phyloP scores from a whole-genome alignment of 2,888 invertebrate genomes.

The Cerastis leucographa region DNA sequence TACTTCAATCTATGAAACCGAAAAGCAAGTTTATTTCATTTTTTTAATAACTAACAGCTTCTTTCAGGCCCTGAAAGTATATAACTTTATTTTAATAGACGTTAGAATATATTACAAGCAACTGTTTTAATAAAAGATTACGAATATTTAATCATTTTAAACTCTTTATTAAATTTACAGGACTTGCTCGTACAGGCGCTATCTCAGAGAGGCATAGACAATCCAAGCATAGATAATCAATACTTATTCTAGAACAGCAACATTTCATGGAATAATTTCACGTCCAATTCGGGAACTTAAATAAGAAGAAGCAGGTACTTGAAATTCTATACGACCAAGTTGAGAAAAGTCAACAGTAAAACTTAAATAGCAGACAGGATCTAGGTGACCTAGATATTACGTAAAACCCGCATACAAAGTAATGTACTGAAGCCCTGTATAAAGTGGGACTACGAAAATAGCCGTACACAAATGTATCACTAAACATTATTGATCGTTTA shows the following conservation, averaged over 20 bases:
- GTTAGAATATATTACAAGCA: neutral
- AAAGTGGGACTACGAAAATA: constrained; percentile 43
- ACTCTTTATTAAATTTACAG: no score
- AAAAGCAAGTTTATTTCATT: neutral
- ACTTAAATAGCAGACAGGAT: constrained; percentile 45
- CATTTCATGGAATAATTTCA: constrained; percentile 20
- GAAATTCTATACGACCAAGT: constrained; percentile 26
- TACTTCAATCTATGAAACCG: neutral
- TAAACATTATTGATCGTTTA: constrained; percentile 72
- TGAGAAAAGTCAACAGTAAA: constrained; percentile 43
- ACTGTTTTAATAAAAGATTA: no score
- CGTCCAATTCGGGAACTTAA: constrained; percentile 2
- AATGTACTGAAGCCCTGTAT: constrained; percentile 19
- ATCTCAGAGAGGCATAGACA: no score
- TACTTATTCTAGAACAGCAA: no score
- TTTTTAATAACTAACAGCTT: neutral
- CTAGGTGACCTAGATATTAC: constrained; percentile 51
- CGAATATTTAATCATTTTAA: no score
- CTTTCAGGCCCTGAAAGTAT: neutral
- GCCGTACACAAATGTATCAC: constrained; percentile 61
- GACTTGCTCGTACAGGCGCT: no score
- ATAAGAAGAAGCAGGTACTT: constrained; percentile 27
- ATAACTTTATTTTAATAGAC: neutral
- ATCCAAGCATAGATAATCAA: no score
- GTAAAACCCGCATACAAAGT: constrained; percentile 23